These are phyloP conservation scores for Nannoperca australis DNA, from an alignment of 2,797 vertebrate species.

Conservation along the genomic window DNA sequence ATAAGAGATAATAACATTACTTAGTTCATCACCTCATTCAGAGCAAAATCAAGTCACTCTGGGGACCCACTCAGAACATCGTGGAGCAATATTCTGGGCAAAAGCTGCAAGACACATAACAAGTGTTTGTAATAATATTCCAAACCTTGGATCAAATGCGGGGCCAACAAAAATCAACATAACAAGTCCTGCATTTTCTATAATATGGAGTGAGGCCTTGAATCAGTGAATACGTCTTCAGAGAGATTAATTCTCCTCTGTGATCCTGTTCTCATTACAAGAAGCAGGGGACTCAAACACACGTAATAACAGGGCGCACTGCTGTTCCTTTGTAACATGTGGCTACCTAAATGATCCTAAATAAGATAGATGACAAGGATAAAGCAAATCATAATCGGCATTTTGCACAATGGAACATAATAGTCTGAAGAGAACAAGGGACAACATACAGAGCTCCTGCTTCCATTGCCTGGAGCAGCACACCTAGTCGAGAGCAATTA, in stretches of 20 bases:
- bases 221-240: constrained; percentile 65
- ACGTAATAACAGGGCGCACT: constrained; percentile 75
- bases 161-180: constrained; percentile 35
- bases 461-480: constrained; percentile 81
- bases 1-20: neutral
- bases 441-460: constrained; percentile 75
- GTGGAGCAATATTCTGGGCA: neutral
- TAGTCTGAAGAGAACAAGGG: constrained; percentile 77
- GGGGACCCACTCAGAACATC: neutral
- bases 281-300: constrained; percentile 75
- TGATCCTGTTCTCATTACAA: constrained; percentile 78
- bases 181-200: constrained; percentile 41
- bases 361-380: constrained; percentile 84
- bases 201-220: constrained; percentile 64
- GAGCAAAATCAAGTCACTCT: neutral
- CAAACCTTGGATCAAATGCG: constrained; percentile 31
- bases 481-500: constrained; percentile 88
- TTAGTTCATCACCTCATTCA: neutral
- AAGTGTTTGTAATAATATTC: constrained; percentile 25
- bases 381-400: constrained; percentile 83
- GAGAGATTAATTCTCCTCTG: constrained; percentile 76
- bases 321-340: constrained; percentile 83
- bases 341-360: constrained; percentile 82
- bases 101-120: constrained; percentile 13
- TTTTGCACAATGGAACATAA: constrained; percentile 83